Evolutionary conservation across 2,797 vertebrate genomes (phyloP), one percentile per base, ranked within the genome.

Genomic region (Halcyon badia): DNA sequence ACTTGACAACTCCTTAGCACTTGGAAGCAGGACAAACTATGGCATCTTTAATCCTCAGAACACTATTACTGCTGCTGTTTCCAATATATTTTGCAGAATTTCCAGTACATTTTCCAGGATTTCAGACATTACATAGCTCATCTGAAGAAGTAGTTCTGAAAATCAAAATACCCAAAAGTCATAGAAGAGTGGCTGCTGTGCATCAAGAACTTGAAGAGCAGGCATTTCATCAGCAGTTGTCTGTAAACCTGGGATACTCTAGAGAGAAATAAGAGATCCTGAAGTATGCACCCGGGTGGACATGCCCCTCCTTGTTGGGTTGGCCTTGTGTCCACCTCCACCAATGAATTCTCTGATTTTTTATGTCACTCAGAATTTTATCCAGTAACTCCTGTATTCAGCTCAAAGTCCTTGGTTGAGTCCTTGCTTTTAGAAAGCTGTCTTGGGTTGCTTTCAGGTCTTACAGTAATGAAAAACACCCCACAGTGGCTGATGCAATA

Each of bases 21-120:
- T 83, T 0, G 0, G 17, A 58, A 17, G 24, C 30, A 54, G 46
- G 33, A 10, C 69, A 75, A 91, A 46, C 0, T 1, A 31, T 3
- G 9, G 5, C 2, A 2, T 48, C 49, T 75, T 77, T 52, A 71
- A 37, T 33, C 13, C n/a, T 73, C 37, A 68, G 21, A 24, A 33
- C 30, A 41, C 22, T 51, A 22, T 44, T 79, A 31, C 41, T 83
- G 14, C 20, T 65, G 15, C 9, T 52, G 17, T 56, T 17, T 66
- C 31, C 39, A 58, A 11, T 5, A 33, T 16, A 46, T 54, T 79
- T 77, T 83, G 14, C 52, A 83, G 41, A 44, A 54, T 15, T 58
- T 73, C 37, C 14, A 56, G 22, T 57, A 48, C 8, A 10, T 83
- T 89, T 88, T 49, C 37, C 31, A 90, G 31, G 10, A 71, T 81